Percentiles rank a stretch among this genome's conserved stretches.
Conservation (phyloP, 2,113 vertebrate species). For the Malurus elegans region DNA sequence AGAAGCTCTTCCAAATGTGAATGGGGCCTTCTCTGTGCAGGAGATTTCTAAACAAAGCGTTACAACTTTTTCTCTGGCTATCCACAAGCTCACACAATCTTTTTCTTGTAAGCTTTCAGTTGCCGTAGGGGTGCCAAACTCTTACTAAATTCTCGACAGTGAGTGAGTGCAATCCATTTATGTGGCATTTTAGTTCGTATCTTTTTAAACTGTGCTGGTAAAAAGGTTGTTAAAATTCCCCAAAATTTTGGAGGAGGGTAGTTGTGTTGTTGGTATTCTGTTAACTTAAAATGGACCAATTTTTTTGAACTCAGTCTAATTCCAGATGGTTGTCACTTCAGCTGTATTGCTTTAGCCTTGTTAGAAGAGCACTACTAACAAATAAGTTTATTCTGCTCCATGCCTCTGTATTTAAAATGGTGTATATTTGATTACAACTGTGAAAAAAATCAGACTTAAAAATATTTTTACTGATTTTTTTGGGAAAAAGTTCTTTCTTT, state of each 20-base stretch:
- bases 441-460: not conserved
- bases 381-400: not conserved
- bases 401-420: not conserved
- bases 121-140: not conserved
- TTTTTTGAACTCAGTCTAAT: not conserved
- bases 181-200: not conserved
- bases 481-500: fast-evolving
- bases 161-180: not conserved
- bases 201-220: not conserved
- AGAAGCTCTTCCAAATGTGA: not conserved
- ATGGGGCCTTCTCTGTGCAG: not conserved
- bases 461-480: not conserved
- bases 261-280: not conserved
- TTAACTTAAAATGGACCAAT: not conserved
- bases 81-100: not conserved
- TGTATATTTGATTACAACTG: not conserved
- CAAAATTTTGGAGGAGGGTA: not conserved
- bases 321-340: not conserved
- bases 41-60: not conserved
- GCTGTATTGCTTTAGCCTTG: not conserved
- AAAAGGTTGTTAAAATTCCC: not conserved
- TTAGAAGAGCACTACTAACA: not conserved
- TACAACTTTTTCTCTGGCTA: not conserved
- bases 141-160: not conserved
- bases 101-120: not conserved